A percentile compares a stretch with the other conserved stretches of the same genome.
Evolutionary conservation across 2,888 invertebrate genomes (phyloP).

Genomic region (Melanchra persicariae): DNA sequence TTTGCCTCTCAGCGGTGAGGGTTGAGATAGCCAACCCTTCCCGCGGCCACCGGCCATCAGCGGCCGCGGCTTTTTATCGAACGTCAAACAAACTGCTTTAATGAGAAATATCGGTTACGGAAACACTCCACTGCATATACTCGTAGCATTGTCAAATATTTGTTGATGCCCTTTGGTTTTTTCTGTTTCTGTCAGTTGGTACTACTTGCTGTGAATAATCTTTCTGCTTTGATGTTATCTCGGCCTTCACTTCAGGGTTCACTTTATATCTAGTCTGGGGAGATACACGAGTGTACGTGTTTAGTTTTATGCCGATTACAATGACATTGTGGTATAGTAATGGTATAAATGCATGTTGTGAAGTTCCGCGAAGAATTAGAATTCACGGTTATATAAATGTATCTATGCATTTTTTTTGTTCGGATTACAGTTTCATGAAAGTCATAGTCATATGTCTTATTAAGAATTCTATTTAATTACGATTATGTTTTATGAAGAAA

Average conservation of each 20-base stretch:
- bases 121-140: constrained; percentile 84
- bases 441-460: too few species aligned
- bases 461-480: too few species aligned
- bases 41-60: constrained; percentile 83
- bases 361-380: constrained; percentile 3
- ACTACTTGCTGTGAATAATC: constrained; percentile 60
- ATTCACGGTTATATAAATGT: background rate
- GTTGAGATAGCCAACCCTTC: constrained; percentile 83
- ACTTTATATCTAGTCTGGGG: constrained; percentile 49
- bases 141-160: constrained; percentile 84
- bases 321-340: constrained; percentile 20
- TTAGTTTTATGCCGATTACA: constrained; percentile 38
- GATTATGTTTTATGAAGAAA: background rate
- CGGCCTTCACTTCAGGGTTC: constrained; percentile 64
- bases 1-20: constrained; percentile 79
- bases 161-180: constrained; percentile 74
- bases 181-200: constrained; percentile 47
- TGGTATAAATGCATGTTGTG: constrained; percentile 5
- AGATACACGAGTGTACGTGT: constrained; percentile 44
- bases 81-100: constrained; percentile 84
- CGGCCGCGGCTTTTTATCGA: constrained; percentile 86
- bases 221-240: constrained; percentile 64
- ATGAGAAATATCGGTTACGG: constrained; percentile 90
- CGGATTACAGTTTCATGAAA: too few species aligned
- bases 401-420: background rate